These are phyloP conservation scores for Trachops cirrhosus DNA, from an alignment of 2,797 vertebrate species.

Conservation along the genomic window DNA sequence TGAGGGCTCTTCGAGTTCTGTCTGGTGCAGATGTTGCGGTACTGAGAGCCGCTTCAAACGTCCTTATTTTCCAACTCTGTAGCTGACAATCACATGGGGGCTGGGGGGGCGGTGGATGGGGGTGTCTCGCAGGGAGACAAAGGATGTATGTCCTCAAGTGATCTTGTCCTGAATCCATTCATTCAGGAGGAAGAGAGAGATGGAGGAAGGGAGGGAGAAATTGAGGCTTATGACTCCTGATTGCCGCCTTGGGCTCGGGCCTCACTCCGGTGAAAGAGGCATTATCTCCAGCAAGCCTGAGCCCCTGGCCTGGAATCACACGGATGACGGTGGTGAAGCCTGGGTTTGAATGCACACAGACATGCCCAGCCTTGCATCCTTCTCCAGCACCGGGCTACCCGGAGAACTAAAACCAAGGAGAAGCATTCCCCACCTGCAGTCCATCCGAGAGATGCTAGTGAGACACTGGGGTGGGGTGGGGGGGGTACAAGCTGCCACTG, in stretches of 20 bases:
- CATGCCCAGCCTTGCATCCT: neutral
- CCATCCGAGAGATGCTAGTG: neutral
- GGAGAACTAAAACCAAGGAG: neutral
- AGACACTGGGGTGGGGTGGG: fast-evolving
- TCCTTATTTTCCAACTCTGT: constrained; percentile 76
- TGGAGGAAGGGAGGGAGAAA: neutral
- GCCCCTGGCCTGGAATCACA: neutral
- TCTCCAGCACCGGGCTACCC: too few species aligned
- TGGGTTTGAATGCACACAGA: neutral
- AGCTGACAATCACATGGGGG: constrained; percentile 76
- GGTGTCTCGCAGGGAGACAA: constrained; percentile 48
- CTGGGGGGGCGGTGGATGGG: neutral
- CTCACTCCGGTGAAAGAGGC: neutral
- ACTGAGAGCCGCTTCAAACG: constrained; percentile 72
- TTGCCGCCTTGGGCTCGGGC: too few species aligned
- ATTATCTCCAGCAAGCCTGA: neutral
- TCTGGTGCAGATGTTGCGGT: constrained; percentile 78
- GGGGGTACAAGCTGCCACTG: fast-evolving
- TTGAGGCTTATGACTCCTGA: neutral
- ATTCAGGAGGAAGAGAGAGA: neutral
- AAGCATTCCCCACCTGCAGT: too few species aligned
- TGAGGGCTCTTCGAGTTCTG: constrained; percentile 79
- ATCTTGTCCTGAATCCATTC: constrained; percentile 33
- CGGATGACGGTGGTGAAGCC: neutral
- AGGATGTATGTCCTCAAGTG: constrained; percentile 63